Percentiles rank a stretch among this genome's conserved stretches.
Evolutionary conservation across 2,113 vertebrate genomes (phyloP).

Genomic region (Mesitornis unicolor): DNA sequence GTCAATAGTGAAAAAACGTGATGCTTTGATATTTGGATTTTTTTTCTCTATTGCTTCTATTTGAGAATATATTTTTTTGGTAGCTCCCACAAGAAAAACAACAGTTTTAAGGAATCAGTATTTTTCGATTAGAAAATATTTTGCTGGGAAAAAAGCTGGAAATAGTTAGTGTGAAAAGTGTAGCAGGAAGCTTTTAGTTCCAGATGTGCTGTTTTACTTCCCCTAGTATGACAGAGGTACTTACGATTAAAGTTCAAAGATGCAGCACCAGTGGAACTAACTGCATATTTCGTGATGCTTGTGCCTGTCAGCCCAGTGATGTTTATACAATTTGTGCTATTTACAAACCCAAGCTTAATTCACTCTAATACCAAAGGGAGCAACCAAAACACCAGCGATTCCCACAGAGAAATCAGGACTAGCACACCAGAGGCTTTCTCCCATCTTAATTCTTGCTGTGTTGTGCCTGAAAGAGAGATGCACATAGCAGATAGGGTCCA

Average conservation of each 20-base stretch:
- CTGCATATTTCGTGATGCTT: not conserved
- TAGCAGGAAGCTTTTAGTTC: constrained; percentile 13
- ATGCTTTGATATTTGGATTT: not conserved
- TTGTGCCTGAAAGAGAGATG: not conserved
- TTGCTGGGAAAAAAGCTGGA: constrained; percentile 16
- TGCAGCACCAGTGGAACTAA: not conserved
- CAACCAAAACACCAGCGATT: not conserved
- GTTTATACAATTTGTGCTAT: not conserved
- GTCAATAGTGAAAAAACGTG: not conserved
- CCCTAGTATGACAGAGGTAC: not conserved
- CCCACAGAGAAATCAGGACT: not conserved
- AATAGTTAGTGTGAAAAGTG: not conserved
- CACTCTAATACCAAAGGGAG: not conserved
- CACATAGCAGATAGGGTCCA: not conserved
- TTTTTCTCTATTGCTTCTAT: not conserved
- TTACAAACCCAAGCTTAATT: not conserved
- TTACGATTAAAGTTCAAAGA: constrained; percentile 20
- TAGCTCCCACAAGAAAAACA: not conserved
- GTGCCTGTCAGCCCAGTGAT: not conserved
- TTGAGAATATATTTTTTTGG: not conserved
- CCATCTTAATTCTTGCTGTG: not conserved
- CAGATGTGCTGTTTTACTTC: not conserved
- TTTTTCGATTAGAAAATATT: not conserved
- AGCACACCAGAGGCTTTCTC: not conserved
- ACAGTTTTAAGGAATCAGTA: not conserved